Conservation (phyloP, 2,888 invertebrate species). For the Parapristionchus giblindavisi region DNA sequence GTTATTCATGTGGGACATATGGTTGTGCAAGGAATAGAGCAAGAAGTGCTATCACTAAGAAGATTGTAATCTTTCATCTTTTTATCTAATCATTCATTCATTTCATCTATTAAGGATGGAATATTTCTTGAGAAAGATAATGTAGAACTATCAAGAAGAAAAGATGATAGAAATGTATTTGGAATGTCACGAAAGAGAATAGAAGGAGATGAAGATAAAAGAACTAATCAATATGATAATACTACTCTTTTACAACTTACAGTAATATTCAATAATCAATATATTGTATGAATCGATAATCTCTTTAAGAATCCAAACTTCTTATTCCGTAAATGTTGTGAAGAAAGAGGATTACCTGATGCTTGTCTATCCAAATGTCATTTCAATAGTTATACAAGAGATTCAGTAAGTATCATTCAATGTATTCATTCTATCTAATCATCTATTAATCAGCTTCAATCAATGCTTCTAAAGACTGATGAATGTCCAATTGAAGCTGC, state of each 20-base stretch:
- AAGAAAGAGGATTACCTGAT: conserved; percentile 65
- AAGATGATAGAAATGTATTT: conserved; percentile 40
- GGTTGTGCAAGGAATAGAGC: conserved; percentile 67
- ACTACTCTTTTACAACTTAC: conserved; percentile 50
- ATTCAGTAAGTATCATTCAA: conserved; percentile 52
- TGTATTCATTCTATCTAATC: neutral
- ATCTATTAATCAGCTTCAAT: conserved; percentile 60
- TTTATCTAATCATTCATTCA: neutral
- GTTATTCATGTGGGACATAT: conserved; percentile 66
- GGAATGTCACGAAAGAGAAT: conserved; percentile 47
- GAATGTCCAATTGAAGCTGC: conserved; percentile 67
- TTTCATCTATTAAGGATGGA: conserved; percentile 44
- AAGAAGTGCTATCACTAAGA: conserved; percentile 58
- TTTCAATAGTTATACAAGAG: conserved; percentile 65
- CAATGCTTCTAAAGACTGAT: conserved; percentile 68
- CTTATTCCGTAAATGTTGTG: conserved; percentile 68
- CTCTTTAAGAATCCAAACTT: conserved; percentile 66
- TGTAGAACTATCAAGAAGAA: conserved; percentile 18
- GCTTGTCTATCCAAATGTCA: conserved; percentile 66
- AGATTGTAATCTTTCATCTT: conserved; percentile 46
- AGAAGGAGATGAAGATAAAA: conserved; percentile 41
- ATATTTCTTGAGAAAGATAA: conserved; percentile 49
- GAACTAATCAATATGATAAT: conserved; percentile 44
- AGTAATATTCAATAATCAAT: neutral
- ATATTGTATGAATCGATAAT: neutral